phyloP scores from a whole-genome alignment of 2,888 invertebrate genomes.

The Eremobia ochroleuca region DNA sequence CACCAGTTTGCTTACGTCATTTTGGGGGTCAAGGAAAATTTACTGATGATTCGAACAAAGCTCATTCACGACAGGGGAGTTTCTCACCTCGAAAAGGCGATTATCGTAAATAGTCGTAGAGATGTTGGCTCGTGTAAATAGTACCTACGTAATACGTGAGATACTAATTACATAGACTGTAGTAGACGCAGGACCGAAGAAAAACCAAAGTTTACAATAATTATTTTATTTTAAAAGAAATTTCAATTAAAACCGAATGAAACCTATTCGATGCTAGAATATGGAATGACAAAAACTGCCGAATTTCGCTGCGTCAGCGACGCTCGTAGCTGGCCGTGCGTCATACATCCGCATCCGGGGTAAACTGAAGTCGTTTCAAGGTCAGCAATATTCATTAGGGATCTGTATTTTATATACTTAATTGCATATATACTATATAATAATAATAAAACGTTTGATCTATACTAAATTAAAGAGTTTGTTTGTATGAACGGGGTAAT shows the following conservation, averaged over 20 bases:
- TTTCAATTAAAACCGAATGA: too few relatives aligned
- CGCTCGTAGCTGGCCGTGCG: not conserved
- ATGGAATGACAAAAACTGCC: too few relatives aligned
- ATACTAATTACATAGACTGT: not conserved
- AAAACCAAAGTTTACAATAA: too few relatives aligned
- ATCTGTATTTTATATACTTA: not conserved
- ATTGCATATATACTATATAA: not conserved
- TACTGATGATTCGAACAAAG: not conserved
- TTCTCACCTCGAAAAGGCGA: not conserved
- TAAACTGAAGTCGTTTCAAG: not conserved
- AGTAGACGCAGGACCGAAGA: not conserved
- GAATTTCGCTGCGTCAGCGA: too few relatives aligned
- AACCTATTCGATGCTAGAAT: too few relatives aligned
- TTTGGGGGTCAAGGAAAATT: not conserved
- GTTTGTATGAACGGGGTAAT: too few relatives aligned
- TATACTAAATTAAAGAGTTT: too few relatives aligned
- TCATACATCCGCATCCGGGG: not conserved
- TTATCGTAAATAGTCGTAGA: not conserved
- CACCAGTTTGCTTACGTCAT: not conserved
- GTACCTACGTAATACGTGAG: not conserved
- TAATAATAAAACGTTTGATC: too few relatives aligned
- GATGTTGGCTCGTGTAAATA: not conserved
- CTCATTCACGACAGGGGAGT: not conserved
- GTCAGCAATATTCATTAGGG: not conserved
- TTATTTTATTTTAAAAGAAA: too few relatives aligned